Percentiles rank a stretch among this genome's conserved stretches.
phyloP scores from a whole-genome alignment of 2,888 invertebrate genomes.

The Trichopria drosophilae region DNA sequence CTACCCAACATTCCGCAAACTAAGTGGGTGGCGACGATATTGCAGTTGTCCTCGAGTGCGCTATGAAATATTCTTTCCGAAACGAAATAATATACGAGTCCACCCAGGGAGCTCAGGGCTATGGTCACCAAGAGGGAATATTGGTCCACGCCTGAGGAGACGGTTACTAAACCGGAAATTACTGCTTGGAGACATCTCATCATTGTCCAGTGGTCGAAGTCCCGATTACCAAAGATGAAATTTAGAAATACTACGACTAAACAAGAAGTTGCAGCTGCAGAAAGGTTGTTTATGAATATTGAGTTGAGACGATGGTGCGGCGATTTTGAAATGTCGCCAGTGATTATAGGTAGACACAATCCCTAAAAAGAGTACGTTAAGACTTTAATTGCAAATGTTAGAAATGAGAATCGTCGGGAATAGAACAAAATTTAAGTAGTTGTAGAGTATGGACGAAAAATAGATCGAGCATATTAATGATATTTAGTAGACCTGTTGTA shows the following conservation, averaged over 20 bases:
- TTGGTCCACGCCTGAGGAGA: slow-evolving; percentile 49
- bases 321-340: too few relatives aligned
- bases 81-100: slow-evolving; percentile 44
- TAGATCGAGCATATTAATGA: background rate
- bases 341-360: too few relatives aligned
- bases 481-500: too few relatives aligned
- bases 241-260: slow-evolving; percentile 40
- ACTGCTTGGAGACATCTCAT: slow-evolving; percentile 53
- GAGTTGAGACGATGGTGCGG: too few relatives aligned
- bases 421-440: too few relatives aligned
- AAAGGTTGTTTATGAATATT: slow-evolving; percentile 41
- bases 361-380: too few relatives aligned
- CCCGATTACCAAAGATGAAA: slow-evolving; percentile 39
- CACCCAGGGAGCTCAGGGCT: slow-evolving; percentile 36
- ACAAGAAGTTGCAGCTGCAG: slow-evolving; percentile 40
- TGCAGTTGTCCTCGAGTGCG: slow-evolving; percentile 55
- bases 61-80: slow-evolving; percentile 45
- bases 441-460: background rate
- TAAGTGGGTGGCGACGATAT: slow-evolving; percentile 49
- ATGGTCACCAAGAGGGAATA: slow-evolving; percentile 47
- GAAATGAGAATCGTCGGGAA: too few relatives aligned
- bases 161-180: slow-evolving; percentile 49
- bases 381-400: too few relatives aligned
- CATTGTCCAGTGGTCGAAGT: slow-evolving; percentile 53
- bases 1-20: slow-evolving; percentile 47